Evolutionary conservation across 2,797 vertebrate species (phyloP).

Genomic region (Synaphobranchus kaupii): DNA sequence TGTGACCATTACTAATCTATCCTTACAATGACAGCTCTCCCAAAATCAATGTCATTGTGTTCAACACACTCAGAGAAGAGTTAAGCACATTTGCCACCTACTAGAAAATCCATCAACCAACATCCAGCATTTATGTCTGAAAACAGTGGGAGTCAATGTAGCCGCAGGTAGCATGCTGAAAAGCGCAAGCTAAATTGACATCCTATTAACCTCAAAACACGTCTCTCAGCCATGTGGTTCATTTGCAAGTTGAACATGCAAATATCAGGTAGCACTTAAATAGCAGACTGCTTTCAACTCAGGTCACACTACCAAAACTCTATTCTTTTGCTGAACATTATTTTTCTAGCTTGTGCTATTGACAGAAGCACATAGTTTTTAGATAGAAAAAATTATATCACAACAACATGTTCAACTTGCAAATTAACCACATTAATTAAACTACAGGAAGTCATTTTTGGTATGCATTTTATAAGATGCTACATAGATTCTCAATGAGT

Average conservation of each 20-base stretch:
- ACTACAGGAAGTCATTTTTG: not conserved
- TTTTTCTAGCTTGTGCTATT: too few species aligned
- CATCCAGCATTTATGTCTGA: not conserved
- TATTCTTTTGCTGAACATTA: not conserved
- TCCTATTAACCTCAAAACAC: not conserved
- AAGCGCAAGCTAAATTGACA: not conserved
- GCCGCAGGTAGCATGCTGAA: not conserved
- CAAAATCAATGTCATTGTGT: not conserved
- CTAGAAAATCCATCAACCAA: not conserved
- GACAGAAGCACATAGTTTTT: too few species aligned
- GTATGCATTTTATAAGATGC: too few species aligned
- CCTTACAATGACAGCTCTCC: not conserved
- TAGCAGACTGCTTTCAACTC: not conserved
- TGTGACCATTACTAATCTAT: not conserved
- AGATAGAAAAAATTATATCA: too few species aligned
- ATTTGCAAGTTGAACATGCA: not conserved
- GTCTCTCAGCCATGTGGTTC: not conserved
- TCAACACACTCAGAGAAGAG: not conserved
- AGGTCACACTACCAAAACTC: not conserved
- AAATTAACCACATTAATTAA: not conserved
- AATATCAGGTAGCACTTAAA: not conserved
- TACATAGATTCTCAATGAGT: too few species aligned
- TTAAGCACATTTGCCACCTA: not conserved
- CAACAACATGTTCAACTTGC: not conserved
- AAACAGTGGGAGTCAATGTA: not conserved